Conservation (phyloP, 2,797 vertebrate genomes). For the Sternotherus odoratus region DNA sequence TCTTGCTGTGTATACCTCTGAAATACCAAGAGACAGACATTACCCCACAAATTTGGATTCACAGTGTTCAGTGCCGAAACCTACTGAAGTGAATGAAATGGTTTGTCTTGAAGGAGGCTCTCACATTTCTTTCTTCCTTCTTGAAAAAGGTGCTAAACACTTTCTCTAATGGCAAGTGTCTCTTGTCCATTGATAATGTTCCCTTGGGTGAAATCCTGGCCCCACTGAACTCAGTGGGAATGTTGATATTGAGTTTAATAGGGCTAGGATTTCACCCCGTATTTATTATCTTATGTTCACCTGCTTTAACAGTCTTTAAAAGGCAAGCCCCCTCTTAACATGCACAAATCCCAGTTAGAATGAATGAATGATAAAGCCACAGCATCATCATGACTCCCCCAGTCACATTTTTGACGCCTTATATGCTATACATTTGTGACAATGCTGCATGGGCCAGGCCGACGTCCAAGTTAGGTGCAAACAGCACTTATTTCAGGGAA, state of each 20-base stretch:
- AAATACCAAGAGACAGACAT: background rate
- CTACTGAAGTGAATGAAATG: background rate
- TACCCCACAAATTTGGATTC: background rate
- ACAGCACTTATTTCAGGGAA: background rate
- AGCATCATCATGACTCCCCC: background rate
- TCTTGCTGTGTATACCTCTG: fast-evolving
- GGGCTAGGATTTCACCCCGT: background rate
- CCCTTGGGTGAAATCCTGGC: background rate
- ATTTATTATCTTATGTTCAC: background rate
- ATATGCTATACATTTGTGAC: background rate
- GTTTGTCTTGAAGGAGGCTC: background rate
- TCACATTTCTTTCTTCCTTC: background rate
- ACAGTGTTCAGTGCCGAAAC: background rate
- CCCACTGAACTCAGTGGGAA: background rate
- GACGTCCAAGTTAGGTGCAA: background rate
- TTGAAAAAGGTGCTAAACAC: background rate
- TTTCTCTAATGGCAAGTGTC: background rate
- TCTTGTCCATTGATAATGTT: background rate
- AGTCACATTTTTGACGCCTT: background rate
- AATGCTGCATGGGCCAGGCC: background rate
- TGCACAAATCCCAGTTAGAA: background rate
- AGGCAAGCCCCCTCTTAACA: background rate
- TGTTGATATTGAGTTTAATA: background rate
- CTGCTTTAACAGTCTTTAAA: background rate
- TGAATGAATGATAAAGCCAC: background rate